These are phyloP conservation scores for Pantelozetes paolii DNA, from an alignment of 2,888 invertebrate genomes.

Conservation along the genomic window DNA sequence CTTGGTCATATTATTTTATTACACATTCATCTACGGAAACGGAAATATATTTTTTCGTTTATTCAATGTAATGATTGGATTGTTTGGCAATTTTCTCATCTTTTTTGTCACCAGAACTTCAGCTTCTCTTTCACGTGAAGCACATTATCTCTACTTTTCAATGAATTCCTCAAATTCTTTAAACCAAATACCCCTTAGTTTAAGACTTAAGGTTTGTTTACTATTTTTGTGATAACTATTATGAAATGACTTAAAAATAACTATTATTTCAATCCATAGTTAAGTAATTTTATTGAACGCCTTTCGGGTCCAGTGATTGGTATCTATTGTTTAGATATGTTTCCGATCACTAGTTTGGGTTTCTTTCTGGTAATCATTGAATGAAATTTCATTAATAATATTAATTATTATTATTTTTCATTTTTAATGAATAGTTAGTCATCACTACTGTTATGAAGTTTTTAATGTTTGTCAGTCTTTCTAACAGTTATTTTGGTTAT, in stretches of 20 bases:
- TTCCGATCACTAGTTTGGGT: not conserved
- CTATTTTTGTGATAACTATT: not conserved
- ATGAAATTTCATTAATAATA: too few relatives aligned
- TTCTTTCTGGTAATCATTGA: not conserved
- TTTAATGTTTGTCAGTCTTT: not conserved
- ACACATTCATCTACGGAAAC: not conserved
- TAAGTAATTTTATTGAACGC: not conserved
- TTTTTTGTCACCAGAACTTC: not conserved
- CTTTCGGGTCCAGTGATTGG: slow-evolving; percentile 7
- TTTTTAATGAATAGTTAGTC: not conserved
- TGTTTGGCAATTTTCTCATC: not conserved
- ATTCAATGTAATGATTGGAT: not conserved
- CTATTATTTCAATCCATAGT: not conserved
- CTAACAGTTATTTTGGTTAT: not conserved
- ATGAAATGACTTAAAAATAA: not conserved
- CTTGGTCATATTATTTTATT: not conserved
- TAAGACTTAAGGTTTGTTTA: not conserved
- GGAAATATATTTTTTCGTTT: slow-evolving; percentile 1
- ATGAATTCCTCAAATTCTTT: not conserved
- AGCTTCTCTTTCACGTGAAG: not conserved
- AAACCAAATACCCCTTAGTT: not conserved
- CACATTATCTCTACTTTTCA: not conserved
- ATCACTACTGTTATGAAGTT: not conserved
- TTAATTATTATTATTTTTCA: not conserved
- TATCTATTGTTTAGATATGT: not conserved